Evolutionary conservation across 2,113 vertebrate genomes (phyloP).

Genomic region (Apodemus sylvaticus): DNA sequence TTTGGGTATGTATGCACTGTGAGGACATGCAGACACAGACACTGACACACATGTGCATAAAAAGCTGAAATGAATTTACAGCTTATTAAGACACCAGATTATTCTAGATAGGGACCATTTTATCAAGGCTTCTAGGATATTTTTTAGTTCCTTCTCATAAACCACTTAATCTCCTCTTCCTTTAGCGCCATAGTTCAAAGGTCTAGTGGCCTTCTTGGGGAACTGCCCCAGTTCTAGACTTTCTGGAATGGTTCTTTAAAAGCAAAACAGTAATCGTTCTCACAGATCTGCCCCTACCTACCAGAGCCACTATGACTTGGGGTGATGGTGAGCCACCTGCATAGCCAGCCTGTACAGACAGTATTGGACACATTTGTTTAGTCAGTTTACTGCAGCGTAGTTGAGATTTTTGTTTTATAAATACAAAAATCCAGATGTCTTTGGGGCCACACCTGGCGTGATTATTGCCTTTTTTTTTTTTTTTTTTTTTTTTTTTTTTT

Average conservation of each 20-base stretch:
- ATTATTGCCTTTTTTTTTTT: neutral
- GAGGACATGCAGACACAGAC: neutral
- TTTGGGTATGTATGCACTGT: neutral
- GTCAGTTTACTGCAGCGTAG: neutral
- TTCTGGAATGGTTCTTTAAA: constrained; percentile 34
- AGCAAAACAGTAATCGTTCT: constrained; percentile 30
- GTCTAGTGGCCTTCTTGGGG: neutral
- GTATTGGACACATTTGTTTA: neutral
- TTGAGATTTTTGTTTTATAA: neutral
- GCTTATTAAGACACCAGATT: neutral
- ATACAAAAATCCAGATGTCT: neutral
- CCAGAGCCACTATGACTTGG: neutral
- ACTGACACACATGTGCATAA: neutral
- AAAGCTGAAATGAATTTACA: constrained; percentile 17
- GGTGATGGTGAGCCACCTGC: constrained; percentile 41
- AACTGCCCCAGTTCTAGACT: neutral
- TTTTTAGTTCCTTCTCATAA: neutral
- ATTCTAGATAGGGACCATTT: neutral
- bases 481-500: too few species aligned
- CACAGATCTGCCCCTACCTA: neutral
- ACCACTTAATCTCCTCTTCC: neutral
- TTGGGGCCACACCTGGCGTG: neutral
- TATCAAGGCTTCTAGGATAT: constrained; percentile 9
- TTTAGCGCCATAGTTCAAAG: neutral
- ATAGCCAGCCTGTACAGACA: constrained; percentile 29